phyloP scores from a whole-genome alignment of 2,797 vertebrate species.

The Myripristis jacobus region DNA sequence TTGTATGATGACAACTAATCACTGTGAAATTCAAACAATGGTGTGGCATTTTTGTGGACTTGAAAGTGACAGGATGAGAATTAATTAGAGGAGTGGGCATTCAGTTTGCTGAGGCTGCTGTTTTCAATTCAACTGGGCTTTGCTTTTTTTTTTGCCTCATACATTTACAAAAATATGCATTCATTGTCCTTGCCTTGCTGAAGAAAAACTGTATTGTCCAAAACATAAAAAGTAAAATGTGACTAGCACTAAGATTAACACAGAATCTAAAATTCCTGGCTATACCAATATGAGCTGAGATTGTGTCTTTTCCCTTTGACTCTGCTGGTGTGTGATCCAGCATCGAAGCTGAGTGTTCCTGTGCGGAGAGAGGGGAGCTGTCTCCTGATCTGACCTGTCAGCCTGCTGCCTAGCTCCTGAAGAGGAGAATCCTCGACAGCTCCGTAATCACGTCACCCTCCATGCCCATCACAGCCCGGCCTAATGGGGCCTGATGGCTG shows the following conservation, averaged over 20 bases:
- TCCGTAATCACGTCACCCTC: conserved; percentile 52
- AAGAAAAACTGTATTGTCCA: too few species aligned
- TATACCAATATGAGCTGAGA: neutral
- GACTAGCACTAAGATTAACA: neutral
- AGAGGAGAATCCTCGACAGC: conserved; percentile 36
- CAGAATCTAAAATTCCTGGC: conserved; percentile 4
- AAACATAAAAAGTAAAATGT: too few species aligned
- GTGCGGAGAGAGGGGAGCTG: neutral
- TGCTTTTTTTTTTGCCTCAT: neutral
- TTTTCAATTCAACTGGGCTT: neutral
- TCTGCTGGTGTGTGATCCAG: too few species aligned
- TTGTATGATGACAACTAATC: neutral
- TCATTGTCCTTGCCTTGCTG: neutral
- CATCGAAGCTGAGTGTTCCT: conserved; percentile 1
- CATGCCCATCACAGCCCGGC: conserved; percentile 40
- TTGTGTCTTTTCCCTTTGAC: too few species aligned
- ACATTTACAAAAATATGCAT: neutral
- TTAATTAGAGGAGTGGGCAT: conserved; percentile 17
- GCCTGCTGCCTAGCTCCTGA: conserved; percentile 1
- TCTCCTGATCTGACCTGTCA: conserved; percentile 16
- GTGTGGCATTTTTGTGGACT: conserved; percentile 23
- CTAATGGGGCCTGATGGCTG: conserved; percentile 38
- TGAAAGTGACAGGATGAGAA: conserved; percentile 33
- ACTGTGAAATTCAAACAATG: conserved; percentile 29
- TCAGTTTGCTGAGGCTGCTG: conserved; percentile 19